phyloP scores from a whole-genome alignment of 1,140 invertebrate species.

The Zaprionus nigranus region DNA sequence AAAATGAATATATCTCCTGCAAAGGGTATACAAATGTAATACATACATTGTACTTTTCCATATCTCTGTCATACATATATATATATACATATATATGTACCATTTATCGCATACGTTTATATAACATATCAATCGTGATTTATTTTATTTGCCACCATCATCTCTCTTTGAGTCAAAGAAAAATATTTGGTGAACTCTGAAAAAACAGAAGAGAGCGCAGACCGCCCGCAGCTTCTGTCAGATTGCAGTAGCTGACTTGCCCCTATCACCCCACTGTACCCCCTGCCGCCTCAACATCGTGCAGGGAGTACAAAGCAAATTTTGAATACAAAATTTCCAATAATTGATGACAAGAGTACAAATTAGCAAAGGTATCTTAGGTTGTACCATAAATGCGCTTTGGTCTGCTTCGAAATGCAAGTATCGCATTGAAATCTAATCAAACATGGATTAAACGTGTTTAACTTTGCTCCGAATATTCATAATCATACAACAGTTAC shows the following conservation, averaged over 20 bases:
- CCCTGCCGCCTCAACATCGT: too few relatives aligned
- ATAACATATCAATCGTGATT: constrained; percentile 72
- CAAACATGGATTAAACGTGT: too few relatives aligned
- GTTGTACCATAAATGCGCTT: too few relatives aligned
- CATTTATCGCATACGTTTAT: constrained; percentile 8
- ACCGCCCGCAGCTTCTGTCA: constrained; percentile 5
- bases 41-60: not conserved
- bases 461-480: too few relatives aligned
- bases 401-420: too few relatives aligned
- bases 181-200: constrained; percentile 64
- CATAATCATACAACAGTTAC: too few relatives aligned
- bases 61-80: not conserved
- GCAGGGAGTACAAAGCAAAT: not conserved
- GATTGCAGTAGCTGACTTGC: not conserved
- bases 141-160: constrained; percentile 59
- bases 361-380: too few relatives aligned
- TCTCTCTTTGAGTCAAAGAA: constrained; percentile 64
- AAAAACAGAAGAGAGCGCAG: constrained; percentile 18
- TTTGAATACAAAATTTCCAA: not conserved
- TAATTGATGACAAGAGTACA: not conserved
- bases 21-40: not conserved
- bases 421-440: too few relatives aligned
- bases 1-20: not conserved
- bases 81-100: not conserved
- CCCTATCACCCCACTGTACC: too few relatives aligned